A percentile compares a stretch with the other conserved stretches of the same genome.
These are phyloP conservation scores for Asteroscopus sphinx DNA, from an alignment of 2,888 invertebrate genomes.

Conservation along the genomic window DNA sequence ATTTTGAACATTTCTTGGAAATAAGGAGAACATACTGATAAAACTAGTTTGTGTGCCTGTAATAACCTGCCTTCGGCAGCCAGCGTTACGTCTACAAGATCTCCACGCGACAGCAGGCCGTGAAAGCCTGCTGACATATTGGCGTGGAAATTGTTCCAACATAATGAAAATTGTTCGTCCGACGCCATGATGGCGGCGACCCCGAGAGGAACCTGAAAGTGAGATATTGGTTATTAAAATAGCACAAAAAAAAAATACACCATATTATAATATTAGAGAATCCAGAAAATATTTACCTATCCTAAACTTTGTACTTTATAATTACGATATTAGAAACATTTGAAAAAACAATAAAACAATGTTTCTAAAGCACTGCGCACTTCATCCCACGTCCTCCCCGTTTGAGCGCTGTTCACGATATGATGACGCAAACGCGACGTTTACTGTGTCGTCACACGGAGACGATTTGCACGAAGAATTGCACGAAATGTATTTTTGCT, in stretches of 20 bases:
- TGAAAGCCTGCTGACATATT: slow-evolving; percentile 93
- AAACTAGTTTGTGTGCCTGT: slow-evolving; percentile 92
- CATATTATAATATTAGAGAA: neutral
- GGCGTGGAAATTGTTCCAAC: slow-evolving; percentile 94
- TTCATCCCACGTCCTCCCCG: slow-evolving; percentile 83
- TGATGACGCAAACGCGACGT: slow-evolving; percentile 87
- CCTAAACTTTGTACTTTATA: slow-evolving; percentile 87
- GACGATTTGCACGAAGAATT: slow-evolving; percentile 60
- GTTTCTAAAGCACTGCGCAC: slow-evolving; percentile 76
- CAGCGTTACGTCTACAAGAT: slow-evolving; percentile 92
- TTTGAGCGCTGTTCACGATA: slow-evolving; percentile 81
- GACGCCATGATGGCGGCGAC: slow-evolving; percentile 92
- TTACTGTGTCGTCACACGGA: slow-evolving; percentile 80
- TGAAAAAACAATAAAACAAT: slow-evolving; percentile 76
- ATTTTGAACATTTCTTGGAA: slow-evolving; percentile 93
- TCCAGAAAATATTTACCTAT: slow-evolving; percentile 72
- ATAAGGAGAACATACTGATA: slow-evolving; percentile 93
- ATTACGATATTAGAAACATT: slow-evolving; percentile 87
- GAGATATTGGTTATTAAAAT: slow-evolving; percentile 3
- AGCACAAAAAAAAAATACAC: neutral
- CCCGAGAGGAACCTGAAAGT: slow-evolving; percentile 76
- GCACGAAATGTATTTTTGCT: slow-evolving; percentile 65
- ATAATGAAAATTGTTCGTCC: slow-evolving; percentile 93
- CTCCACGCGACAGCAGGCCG: slow-evolving; percentile 92
- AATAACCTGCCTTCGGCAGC: slow-evolving; percentile 93